phyloP scores from a whole-genome alignment of 2,888 invertebrate species.

The Seladonia tumulorum region DNA sequence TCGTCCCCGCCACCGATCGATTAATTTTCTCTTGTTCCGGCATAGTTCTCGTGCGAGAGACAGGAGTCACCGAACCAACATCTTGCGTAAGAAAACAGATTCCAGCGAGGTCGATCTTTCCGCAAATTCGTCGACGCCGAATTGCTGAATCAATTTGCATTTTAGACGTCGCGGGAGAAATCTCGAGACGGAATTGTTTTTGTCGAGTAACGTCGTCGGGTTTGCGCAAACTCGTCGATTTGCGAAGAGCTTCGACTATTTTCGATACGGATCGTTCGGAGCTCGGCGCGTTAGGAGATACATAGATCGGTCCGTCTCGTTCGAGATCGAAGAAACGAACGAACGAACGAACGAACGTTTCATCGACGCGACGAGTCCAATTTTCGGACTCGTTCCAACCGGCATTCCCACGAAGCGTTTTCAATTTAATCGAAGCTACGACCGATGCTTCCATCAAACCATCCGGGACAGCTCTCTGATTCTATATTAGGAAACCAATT shows the following conservation, averaged over 20 bases:
- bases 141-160: not conserved
- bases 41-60: too few relatives aligned
- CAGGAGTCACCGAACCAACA: not conserved
- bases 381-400: not conserved
- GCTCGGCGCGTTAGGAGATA: not conserved
- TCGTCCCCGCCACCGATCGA: not conserved
- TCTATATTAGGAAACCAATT: conserved; percentile 18
- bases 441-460: conserved; percentile 10
- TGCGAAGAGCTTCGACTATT: not conserved
- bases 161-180: not conserved
- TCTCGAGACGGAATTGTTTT: not conserved
- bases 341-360: too few relatives aligned
- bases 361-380: not conserved
- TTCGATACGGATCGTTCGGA: not conserved
- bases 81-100: not conserved
- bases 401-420: not conserved
- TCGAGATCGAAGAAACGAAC: not conserved
- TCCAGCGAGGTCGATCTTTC: not conserved
- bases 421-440: conserved; percentile 13
- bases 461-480: conserved; percentile 8
- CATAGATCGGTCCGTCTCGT: not conserved
- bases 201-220: not conserved
- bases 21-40: not conserved
- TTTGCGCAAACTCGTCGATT: too few relatives aligned
- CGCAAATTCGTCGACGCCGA: not conserved